Conservation (phyloP, 2,797 vertebrate genomes). For the Argya squamiceps region DNA sequence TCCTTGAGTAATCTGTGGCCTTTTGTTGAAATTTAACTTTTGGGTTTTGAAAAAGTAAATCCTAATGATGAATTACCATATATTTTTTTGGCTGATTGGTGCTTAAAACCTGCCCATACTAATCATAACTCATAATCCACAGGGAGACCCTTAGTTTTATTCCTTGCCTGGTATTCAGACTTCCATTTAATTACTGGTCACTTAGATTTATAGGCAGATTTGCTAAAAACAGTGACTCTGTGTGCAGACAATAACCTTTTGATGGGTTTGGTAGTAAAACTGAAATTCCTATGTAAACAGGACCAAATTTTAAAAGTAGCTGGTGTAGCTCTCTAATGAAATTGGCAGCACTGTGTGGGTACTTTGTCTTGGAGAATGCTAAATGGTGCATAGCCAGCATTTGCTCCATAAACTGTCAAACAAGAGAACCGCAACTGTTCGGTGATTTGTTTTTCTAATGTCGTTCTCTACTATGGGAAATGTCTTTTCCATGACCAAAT, state of each 20-base stretch:
- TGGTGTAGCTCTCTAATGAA: conserved; percentile 56
- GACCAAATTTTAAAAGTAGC: conserved; percentile 63
- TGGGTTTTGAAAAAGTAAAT: conserved; percentile 4
- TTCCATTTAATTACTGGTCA: conserved; percentile 65
- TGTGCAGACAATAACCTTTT: conserved; percentile 70
- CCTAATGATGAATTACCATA: conserved; percentile 5
- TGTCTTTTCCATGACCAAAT: conserved; percentile 64
- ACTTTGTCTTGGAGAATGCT: conserved; percentile 61
- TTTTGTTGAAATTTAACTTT: neutral
- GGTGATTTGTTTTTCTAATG: conserved; percentile 59
- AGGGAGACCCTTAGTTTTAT: conserved; percentile 58
- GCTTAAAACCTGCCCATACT: conserved; percentile 39
- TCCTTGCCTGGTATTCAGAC: conserved; percentile 65
- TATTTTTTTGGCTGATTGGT: conserved; percentile 13
- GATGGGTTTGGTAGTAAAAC: conserved; percentile 61
- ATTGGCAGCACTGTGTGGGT: conserved; percentile 65
- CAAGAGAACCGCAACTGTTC: conserved; percentile 56
- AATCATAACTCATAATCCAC: conserved; percentile 51
- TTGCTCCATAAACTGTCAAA: conserved; percentile 68
- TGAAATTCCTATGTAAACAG: conserved; percentile 66
- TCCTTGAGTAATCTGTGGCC: neutral
- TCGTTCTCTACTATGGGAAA: conserved; percentile 50
- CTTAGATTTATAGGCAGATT: conserved; percentile 66
- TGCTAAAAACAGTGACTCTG: conserved; percentile 61
- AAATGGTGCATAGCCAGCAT: conserved; percentile 57